Base-by-base conservation (phyloP, 53 echinoderm and acorn worm species). In the Actinopyga echinites region DNA sequence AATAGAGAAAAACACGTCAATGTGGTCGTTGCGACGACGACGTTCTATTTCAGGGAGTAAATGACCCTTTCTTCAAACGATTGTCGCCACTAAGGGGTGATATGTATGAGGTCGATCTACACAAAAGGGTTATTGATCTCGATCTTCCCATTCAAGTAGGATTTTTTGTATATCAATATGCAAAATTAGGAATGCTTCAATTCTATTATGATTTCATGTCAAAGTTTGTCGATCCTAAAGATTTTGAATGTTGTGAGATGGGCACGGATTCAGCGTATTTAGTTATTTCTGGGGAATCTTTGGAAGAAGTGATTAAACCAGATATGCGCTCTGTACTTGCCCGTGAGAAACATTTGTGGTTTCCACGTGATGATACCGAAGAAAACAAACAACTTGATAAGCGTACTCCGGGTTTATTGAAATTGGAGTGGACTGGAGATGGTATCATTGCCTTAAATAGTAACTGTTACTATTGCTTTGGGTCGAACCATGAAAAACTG, bases 341-440 rank as follows among this genome's bases (percentile, higher is more conserved):
- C 17, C 30, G 20, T 8, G 91, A 82, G 21, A 87, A 88, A 30
- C 29, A 33, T 17, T 2, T 26, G 0, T 91, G 91, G 91, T 88
- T 91, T 52, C 91, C 91, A 5, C 82, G 91, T 5, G 24, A 64
- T 5, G 91, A 91, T 32, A 87, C 91, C 0, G 28, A 19, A 3
- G 85, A 80, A 56, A 22, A 88, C 33, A 22, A 3, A 15, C 28
- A 35, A 12, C 87, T 63, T 36, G 91, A 83, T 54, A 83, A 82
- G 37, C 44, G 45, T 7, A 74, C 74, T 2, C 74, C 74, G 8
- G 74, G 74, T 0, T 28, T 69, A 38, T 69, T 69, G 13, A 69
- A 40, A 29, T 32, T 65, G 19, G 66, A 65, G 40, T 69, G 71
- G 74, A n/a, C 5, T 43, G 74, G 74, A 5, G 74, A 74, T 22